phyloP scores from a whole-genome alignment of 2,797 vertebrate species.

The Epinephelus coioides region DNA sequence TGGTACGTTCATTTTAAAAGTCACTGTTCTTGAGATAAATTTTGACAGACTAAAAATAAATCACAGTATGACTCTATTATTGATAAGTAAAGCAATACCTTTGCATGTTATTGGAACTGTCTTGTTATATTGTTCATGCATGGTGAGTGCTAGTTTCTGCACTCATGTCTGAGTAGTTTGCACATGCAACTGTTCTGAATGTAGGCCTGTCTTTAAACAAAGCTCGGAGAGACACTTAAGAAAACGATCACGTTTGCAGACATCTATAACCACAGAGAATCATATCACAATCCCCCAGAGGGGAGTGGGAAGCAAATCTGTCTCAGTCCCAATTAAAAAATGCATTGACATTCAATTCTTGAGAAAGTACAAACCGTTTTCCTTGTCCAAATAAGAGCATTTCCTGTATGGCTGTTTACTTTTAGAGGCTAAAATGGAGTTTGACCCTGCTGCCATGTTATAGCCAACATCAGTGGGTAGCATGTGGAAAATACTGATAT shows the following conservation, averaged over 20 bases:
- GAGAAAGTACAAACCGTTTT: slow-evolving; percentile 35
- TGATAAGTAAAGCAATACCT: slow-evolving; percentile 5
- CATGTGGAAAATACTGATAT: slow-evolving; percentile 33
- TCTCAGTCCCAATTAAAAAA: slow-evolving; percentile 64
- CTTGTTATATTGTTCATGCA: slow-evolving; percentile 14
- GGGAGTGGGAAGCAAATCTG: slow-evolving; percentile 51
- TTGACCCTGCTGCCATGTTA: slow-evolving; percentile 38
- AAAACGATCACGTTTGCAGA: slow-evolving; percentile 54
- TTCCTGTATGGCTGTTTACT: slow-evolving; percentile 30
- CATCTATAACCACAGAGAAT: slow-evolving; percentile 58
- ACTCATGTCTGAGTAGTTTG: slow-evolving; percentile 28
- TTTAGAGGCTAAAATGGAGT: slow-evolving; percentile 35
- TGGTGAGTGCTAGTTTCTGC: not conserved
- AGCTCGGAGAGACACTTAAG: slow-evolving; percentile 48
- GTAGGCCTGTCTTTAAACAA: slow-evolving; percentile 44
- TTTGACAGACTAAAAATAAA: slow-evolving; percentile 4
- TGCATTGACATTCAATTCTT: slow-evolving; percentile 60
- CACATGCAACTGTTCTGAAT: slow-evolving; percentile 39
- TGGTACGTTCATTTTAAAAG: slow-evolving; percentile 12
- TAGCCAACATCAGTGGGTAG: slow-evolving; percentile 31
- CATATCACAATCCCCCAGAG: slow-evolving; percentile 39
- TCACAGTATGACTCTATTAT: slow-evolving; percentile 2
- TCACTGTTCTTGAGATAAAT: not conserved
- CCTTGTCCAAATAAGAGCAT: slow-evolving; percentile 14
- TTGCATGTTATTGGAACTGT: slow-evolving; percentile 17